Conservation (phyloP, 2,888 invertebrate genomes). For the Phasia obesa region DNA sequence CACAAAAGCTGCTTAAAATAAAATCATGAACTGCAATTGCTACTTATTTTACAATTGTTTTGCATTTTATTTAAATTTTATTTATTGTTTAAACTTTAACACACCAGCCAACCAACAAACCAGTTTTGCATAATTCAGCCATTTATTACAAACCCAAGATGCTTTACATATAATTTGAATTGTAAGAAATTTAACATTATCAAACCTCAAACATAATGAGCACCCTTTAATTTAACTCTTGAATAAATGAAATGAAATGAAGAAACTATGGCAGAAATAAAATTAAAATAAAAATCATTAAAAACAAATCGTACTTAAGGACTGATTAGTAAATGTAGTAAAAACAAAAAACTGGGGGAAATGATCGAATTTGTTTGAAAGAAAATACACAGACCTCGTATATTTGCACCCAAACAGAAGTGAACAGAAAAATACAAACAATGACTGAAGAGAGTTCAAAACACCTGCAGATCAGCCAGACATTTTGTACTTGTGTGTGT, state of each 20-base stretch:
- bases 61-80: slow-evolving; percentile 50
- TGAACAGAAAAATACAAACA: slow-evolving; percentile 79
- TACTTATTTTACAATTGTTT: slow-evolving; percentile 36
- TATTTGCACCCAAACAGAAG: slow-evolving; percentile 77
- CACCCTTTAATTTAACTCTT: slow-evolving; percentile 66
- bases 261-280: slow-evolving; percentile 33
- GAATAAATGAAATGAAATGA: slow-evolving; percentile 50
- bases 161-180: slow-evolving; percentile 77
- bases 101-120: slow-evolving; percentile 5
- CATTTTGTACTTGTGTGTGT: slow-evolving; percentile 30
- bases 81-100: slow-evolving; percentile 22
- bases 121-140: slow-evolving; percentile 80
- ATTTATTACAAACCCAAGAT: slow-evolving; percentile 78
- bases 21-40: slow-evolving; percentile 30
- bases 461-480: slow-evolving; percentile 56
- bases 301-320: slow-evolving; percentile 81
- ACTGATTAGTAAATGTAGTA: slow-evolving; percentile 72
- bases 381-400: slow-evolving; percentile 69
- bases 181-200: slow-evolving; percentile 73
- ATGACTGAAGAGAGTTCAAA: slow-evolving; percentile 71
- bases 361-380: slow-evolving; percentile 52
- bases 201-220: slow-evolving; percentile 60
- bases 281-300: slow-evolving; percentile 78
- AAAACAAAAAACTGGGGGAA: slow-evolving; percentile 37
- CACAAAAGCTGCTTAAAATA: not conserved